phyloP scores from a whole-genome alignment of 1,140 invertebrate species.

The Macrosteles quadrilineatus region DNA sequence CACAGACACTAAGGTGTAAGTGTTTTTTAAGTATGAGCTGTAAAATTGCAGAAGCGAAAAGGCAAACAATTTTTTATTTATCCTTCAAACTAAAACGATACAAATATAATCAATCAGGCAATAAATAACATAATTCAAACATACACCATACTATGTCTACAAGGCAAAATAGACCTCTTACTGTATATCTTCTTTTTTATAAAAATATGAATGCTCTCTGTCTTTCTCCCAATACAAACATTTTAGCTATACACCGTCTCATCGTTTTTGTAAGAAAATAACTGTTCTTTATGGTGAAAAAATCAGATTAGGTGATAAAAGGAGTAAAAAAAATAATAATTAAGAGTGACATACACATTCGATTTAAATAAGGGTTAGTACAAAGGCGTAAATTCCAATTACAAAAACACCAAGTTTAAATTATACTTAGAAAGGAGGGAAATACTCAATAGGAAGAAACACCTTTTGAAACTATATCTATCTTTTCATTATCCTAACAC shows the following conservation, averaged over 20 bases:
- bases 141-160: conserved; percentile 18
- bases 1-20: too few species aligned
- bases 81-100: not conserved
- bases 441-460: too few species aligned
- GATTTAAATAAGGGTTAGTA: not conserved
- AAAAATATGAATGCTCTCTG: conserved; percentile 21
- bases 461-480: too few species aligned
- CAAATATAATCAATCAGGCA: not conserved
- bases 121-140: conserved; percentile 15
- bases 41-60: not conserved
- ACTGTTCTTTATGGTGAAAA: not conserved
- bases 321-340: not conserved
- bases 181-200: not conserved
- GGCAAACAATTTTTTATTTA: not conserved
- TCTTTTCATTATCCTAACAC: not conserved
- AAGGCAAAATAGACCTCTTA: conserved; percentile 20
- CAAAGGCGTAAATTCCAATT: not conserved
- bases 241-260: not conserved
- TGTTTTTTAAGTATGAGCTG: too few species aligned
- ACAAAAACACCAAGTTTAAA: not conserved
- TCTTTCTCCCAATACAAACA: not conserved
- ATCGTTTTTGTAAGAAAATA: conserved; percentile 1
- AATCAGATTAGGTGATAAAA: not conserved
- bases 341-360: not conserved
- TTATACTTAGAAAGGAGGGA: not conserved